These are phyloP conservation scores for Oxystoma pomonae DNA, from an alignment of 2,888 invertebrate genomes.

Conservation along the genomic window DNA sequence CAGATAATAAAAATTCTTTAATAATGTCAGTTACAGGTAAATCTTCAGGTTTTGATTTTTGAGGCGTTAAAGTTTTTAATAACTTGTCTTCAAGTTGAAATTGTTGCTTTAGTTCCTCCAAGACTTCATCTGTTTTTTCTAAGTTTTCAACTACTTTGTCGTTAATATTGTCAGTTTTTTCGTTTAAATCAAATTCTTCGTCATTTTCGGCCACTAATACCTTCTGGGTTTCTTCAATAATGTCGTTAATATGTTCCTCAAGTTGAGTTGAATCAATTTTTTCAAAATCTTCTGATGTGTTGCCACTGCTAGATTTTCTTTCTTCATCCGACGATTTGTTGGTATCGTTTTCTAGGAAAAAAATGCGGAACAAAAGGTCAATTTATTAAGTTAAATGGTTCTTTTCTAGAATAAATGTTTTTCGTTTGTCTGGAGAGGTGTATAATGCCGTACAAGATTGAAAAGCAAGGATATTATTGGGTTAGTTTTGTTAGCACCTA, in stretches of 20 bases:
- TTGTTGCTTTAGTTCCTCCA: slow-evolving; percentile 20
- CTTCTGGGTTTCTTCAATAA: slow-evolving; percentile 45
- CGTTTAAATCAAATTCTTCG: slow-evolving; percentile 6
- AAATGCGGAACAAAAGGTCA: slow-evolving; percentile 15
- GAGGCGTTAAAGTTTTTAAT: slow-evolving; percentile 6
- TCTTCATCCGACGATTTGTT: slow-evolving; percentile 32
- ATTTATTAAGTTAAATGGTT: slow-evolving; percentile 22
- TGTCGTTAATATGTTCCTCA: slow-evolving; percentile 37
- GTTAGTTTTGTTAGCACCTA: too few relatives aligned
- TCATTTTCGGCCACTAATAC: slow-evolving; percentile 14
- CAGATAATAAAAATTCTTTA: slow-evolving; percentile 14
- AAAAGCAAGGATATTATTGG: too few relatives aligned
- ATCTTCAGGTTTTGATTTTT: slow-evolving; percentile 7
- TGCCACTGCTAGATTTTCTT: slow-evolving; percentile 27
- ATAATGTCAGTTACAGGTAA: slow-evolving; percentile 16
- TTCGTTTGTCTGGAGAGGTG: too few relatives aligned
- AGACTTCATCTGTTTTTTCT: slow-evolving; percentile 18
- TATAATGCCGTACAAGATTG: too few relatives aligned
- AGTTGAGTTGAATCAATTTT: slow-evolving; percentile 34
- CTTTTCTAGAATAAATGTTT: slow-evolving; percentile 41
- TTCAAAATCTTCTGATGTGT: slow-evolving; percentile 33
- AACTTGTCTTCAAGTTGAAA: slow-evolving; percentile 19
- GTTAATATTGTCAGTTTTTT: not conserved
- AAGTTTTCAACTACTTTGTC: not conserved
- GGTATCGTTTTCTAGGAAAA: slow-evolving; percentile 36